Evolutionary conservation across 2,113 vertebrate genomes (phyloP).

Genomic region (Morone saxatilis): DNA sequence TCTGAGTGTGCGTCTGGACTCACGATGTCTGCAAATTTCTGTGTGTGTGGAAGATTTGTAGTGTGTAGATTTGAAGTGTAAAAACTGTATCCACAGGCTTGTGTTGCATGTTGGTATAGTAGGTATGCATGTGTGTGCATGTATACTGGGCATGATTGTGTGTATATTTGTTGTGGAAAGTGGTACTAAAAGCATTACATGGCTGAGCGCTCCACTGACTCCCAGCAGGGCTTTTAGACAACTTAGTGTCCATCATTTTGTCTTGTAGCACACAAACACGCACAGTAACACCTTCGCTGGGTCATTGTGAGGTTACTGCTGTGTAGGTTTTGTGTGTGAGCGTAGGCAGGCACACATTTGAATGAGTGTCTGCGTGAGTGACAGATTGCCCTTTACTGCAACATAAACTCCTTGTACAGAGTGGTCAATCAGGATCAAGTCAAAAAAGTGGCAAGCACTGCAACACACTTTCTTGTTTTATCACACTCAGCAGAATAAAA

Average conservation of each 20-base stretch:
- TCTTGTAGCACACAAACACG: slow-evolving; percentile 47
- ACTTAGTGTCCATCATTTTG: slow-evolving; percentile 56
- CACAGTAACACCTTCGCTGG: slow-evolving; percentile 35
- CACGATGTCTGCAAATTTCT: background rate
- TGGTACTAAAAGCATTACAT: slow-evolving; percentile 68
- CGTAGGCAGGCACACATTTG: background rate
- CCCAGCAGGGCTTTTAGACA: slow-evolving; percentile 75
- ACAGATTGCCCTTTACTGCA: slow-evolving; percentile 44
- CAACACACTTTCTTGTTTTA: background rate
- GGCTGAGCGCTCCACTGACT: slow-evolving; percentile 62
- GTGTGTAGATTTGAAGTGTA: background rate
- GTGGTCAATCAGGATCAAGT: slow-evolving; percentile 32
- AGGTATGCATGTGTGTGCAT: slow-evolving; percentile 6
- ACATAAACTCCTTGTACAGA: slow-evolving; percentile 11
- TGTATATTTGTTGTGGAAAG: slow-evolving; percentile 34
- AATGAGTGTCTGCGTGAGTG: slow-evolving; percentile 14
- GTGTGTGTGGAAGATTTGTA: slow-evolving; percentile 1
- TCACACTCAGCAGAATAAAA: slow-evolving; percentile 30
- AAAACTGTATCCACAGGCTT: slow-evolving; percentile 14
- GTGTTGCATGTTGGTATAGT: background rate
- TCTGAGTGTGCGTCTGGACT: slow-evolving; percentile 19
- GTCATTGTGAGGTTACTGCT: slow-evolving; percentile 47
- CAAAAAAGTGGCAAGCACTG: background rate
- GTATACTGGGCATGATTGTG: slow-evolving; percentile 2
- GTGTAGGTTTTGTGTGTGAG: slow-evolving; percentile 6